Evolutionary conservation across 2,113 vertebrate species (phyloP).

Genomic region (Mormyrus lacerda): DNA sequence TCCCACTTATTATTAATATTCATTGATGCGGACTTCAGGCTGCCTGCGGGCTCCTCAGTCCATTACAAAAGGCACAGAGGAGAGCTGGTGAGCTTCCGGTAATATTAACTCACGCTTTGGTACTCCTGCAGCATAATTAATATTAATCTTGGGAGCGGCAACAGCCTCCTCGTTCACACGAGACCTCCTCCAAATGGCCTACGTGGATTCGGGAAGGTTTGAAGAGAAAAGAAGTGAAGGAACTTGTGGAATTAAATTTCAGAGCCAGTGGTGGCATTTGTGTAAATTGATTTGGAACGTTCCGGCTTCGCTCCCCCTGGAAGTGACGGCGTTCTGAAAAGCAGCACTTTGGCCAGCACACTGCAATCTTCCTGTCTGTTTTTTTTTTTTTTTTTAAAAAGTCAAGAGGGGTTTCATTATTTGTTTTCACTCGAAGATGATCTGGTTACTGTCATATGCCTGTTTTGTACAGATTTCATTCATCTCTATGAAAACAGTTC

Average conservation of each 20-base stretch:
- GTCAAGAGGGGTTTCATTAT: neutral
- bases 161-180: neutral
- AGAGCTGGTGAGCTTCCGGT: neutral
- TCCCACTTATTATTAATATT: constrained; percentile 10
- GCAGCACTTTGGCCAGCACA: neutral
- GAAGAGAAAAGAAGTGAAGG: neutral
- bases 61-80: constrained; percentile 1
- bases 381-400: neutral
- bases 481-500: neutral
- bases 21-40: neutral
- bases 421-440: neutral
- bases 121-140: neutral
- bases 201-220: neutral
- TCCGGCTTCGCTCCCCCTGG: neutral
- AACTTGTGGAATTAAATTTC: neutral
- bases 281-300: neutral
- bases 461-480: neutral
- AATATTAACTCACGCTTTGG: neutral
- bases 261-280: neutral
- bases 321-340: neutral
- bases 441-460: neutral
- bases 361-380: neutral
- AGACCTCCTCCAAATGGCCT: neutral
- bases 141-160: constrained; percentile 1
- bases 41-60: constrained; percentile 4